Conservation (phyloP, 2,888 invertebrate genomes). For the Tenthredo mesomela region DNA sequence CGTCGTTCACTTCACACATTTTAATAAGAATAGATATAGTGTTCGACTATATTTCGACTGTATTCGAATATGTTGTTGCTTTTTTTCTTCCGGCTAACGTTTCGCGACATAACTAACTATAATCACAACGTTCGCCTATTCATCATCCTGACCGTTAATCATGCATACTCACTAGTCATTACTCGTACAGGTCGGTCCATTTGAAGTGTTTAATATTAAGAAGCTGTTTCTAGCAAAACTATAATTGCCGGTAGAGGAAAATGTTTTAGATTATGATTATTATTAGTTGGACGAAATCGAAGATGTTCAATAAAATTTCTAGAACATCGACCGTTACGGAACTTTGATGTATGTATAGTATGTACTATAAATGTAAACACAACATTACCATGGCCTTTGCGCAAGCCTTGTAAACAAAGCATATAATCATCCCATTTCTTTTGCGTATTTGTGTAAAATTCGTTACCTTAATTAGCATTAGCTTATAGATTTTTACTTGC, state of each 20-base stretch:
- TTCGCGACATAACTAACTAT: background rate
- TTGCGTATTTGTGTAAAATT: background rate
- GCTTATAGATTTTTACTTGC: background rate
- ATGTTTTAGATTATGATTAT: background rate
- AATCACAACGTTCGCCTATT: background rate
- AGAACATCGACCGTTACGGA: background rate
- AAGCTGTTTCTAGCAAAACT: background rate
- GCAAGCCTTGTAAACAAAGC: background rate
- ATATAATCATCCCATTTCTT: background rate
- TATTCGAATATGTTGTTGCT: constrained; percentile 2
- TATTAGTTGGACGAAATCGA: no score
- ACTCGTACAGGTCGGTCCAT: background rate
- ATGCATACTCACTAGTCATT: background rate
- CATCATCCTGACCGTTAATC: background rate
- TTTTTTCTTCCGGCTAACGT: background rate
- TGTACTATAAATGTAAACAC: no score
- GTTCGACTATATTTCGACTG: background rate
- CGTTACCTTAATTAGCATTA: background rate
- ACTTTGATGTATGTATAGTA: no score
- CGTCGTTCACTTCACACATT: constrained; percentile 19
- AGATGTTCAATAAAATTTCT: no score
- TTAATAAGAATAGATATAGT: background rate
- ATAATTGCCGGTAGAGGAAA: background rate
- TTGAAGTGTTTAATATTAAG: background rate
- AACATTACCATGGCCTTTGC: background rate